Conservation (phyloP, 2,888 invertebrate genomes). For the Volucella zonaria region DNA sequence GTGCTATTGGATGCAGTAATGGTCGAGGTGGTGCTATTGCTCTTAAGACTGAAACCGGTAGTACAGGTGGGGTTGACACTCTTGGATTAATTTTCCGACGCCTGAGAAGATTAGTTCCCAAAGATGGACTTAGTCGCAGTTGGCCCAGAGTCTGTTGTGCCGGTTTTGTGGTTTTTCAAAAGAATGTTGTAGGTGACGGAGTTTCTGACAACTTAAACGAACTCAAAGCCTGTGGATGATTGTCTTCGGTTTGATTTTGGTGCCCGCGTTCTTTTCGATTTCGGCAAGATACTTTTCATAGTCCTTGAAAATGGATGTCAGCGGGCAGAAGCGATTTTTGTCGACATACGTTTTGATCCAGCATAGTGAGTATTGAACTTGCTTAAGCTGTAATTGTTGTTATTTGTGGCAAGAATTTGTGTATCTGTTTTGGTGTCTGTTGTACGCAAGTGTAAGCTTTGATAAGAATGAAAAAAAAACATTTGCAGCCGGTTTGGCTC, state of each 20-base stretch:
- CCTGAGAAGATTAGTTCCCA: constrained; percentile 42
- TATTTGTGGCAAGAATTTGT: constrained; percentile 21
- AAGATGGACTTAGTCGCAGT: constrained; percentile 73
- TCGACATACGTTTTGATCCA: constrained; percentile 89
- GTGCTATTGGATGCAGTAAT: constrained; percentile 74
- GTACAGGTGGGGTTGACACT: constrained; percentile 34
- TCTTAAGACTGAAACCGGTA: constrained; percentile 74
- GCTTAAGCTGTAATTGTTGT: constrained; percentile 58
- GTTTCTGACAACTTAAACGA: constrained; percentile 45
- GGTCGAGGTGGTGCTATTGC: constrained; percentile 72
- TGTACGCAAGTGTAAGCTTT: constrained; percentile 75
- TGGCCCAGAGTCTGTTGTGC: constrained; percentile 31
- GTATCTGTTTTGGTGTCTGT: constrained; percentile 21
- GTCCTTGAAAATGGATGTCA: constrained; percentile 93
- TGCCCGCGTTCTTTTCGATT: constrained; percentile 83
- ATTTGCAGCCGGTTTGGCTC: constrained; percentile 76
- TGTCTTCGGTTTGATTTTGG: constrained; percentile 4
- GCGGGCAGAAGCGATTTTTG: constrained; percentile 91
- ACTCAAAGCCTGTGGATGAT: constrained; percentile 21
- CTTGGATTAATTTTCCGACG: constrained; percentile 59
- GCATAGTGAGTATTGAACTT: constrained; percentile 84
- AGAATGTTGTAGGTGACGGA: constrained; percentile 60
- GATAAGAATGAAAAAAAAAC: constrained; percentile 77
- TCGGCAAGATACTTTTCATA: constrained; percentile 89
- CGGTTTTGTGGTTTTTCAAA: constrained; percentile 63